Evolutionary conservation across 2,888 invertebrate species (phyloP).

Genomic region (Ischnura elegans): DNA sequence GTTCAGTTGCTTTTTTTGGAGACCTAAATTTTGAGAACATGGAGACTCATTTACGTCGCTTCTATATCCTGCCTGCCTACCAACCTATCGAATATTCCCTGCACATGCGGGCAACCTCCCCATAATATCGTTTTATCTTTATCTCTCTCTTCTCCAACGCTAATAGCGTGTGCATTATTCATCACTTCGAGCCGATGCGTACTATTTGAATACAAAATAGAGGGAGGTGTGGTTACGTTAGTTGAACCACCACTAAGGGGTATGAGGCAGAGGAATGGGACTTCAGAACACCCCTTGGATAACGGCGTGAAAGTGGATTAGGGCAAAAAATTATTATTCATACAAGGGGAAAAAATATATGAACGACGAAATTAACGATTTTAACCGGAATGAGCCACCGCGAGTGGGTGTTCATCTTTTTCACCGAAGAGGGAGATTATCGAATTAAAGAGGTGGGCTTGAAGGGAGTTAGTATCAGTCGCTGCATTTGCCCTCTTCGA

Average conservation of each 20-base stretch:
- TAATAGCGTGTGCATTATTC: conserved; percentile 55
- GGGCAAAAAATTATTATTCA: background rate
- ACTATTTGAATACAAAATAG: background rate
- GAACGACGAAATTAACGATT: conserved; percentile 42
- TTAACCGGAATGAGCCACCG: conserved; percentile 46
- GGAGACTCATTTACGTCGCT: background rate
- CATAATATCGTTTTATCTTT: conserved; percentile 40
- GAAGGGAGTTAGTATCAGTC: background rate
- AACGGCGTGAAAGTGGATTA: conserved; percentile 15
- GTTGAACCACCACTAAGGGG: background rate
- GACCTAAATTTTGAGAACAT: conserved; percentile 48
- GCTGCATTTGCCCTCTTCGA: background rate
- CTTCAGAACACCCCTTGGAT: too few relatives aligned
- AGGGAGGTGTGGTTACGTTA: background rate
- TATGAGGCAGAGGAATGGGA: background rate
- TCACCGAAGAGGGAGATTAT: conserved; percentile 1
- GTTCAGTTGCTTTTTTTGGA: conserved; percentile 11
- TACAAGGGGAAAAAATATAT: background rate
- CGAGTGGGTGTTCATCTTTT: background rate
- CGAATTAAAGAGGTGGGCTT: too few relatives aligned
- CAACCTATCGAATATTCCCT: too few relatives aligned
- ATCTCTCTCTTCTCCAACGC: background rate
- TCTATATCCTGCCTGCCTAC: background rate
- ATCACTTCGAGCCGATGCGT: background rate
- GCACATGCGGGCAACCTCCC: background rate